Base-by-base conservation (phyloP, 2,888 invertebrate genomes). In the Caenorhabditis sp. region DNA sequence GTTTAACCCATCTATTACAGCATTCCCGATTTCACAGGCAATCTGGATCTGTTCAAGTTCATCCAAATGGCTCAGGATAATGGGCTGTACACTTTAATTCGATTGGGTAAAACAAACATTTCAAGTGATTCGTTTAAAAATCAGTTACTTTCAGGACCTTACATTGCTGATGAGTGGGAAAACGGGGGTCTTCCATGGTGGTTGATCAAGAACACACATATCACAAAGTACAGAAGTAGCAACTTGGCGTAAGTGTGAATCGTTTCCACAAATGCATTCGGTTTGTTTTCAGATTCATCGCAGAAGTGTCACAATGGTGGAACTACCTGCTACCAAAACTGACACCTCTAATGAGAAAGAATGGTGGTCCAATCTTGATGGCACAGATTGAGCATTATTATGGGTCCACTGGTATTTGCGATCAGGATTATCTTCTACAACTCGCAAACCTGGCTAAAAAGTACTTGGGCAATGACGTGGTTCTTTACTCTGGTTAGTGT, bases 361-460 rank as follows among this genome's bases (percentile, higher is more conserved):
- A 90, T 83, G 90, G 90, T 37, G 91, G 91, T 5, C 89, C 90
- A 8, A 83, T 91, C 24, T 85, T 90, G 7, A 89, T 90, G 87
- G 89, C 90, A 9, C 91, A 91, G 35, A 53, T 63, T 22, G 87
- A 87, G 39, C 97, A 97, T 89, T 80, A 85, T 41, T 85, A 85
- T 56, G 84, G 85, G n/a, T 68, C 94, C 85, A 95, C 93, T 87
- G 90, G 89, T 37, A 93, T 93, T 8, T 93, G 93, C 84, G 94
- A 95, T 88, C 90, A 90, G 73, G 90, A 90, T 0, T 95, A 96
- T 89, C 92, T 92, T 85, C 88, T 89, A 22, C 92, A 92, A 90
- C 89, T 95, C 30, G 91, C 93, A 1, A 92, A 94, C 83, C 91
- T 93, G 76, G 92, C 93, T 1, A 83, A 85, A 9, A 79, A 86